Conservation (phyloP, 2,797 vertebrate genomes). For the Notamacropus eugenii region DNA sequence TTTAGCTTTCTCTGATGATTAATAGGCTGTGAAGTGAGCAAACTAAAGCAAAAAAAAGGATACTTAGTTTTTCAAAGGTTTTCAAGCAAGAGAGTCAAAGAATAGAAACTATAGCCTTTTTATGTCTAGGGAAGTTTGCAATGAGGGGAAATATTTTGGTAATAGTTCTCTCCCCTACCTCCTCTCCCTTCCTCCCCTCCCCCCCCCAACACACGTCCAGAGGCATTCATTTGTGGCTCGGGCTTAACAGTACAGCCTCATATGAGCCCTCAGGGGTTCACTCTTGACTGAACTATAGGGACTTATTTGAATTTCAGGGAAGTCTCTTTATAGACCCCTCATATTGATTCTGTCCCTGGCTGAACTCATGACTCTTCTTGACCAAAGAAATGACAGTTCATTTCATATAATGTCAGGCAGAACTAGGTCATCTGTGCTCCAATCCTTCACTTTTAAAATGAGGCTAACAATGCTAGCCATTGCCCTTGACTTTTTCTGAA, state of each 20-base stretch:
- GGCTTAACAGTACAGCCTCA: conserved; percentile 43
- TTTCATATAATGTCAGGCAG: conserved; percentile 24
- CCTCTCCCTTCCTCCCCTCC: not conserved
- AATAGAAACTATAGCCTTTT: conserved; percentile 41
- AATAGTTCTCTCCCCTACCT: conserved; percentile 7
- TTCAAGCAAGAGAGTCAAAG: conserved; percentile 45
- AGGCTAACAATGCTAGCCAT: not conserved
- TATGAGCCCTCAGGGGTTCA: conserved; percentile 22
- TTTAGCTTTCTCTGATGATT: not conserved
- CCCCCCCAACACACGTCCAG: not conserved
- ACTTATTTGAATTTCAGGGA: conserved; percentile 59
- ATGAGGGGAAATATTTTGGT: conserved; percentile 13
- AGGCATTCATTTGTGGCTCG: conserved; percentile 58
- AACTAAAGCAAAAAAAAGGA: conserved; percentile 21
- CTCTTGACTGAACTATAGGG: conserved; percentile 57
- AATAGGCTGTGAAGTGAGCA: not conserved
- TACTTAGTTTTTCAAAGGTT: not conserved
- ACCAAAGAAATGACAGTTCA: not conserved
- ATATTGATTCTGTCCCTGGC: conserved; percentile 56
- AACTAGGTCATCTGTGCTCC: not conserved
- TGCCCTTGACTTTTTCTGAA: not conserved
- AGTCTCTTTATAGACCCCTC: conserved; percentile 55
- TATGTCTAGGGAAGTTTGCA: conserved; percentile 56
- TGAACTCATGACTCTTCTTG: conserved; percentile 51
- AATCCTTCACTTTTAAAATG: not conserved